These are phyloP conservation scores for Apis cerana DNA, from an alignment of 1,140 invertebrate species.

Conservation along the genomic window DNA sequence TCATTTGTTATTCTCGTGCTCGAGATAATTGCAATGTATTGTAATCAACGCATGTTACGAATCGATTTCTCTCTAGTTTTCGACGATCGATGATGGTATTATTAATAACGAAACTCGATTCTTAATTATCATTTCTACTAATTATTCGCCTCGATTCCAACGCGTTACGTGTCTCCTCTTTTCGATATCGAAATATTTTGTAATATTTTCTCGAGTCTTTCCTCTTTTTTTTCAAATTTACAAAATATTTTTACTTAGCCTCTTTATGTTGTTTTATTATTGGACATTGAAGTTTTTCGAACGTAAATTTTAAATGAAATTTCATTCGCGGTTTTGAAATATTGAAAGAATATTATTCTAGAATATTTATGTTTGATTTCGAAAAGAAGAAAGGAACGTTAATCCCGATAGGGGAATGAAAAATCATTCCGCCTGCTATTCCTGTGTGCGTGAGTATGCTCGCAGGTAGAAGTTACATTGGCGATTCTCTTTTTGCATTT, in stretches of 20 bases:
- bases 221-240: not conserved
- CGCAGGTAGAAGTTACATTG: conserved; percentile 29
- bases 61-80: conserved; percentile 24
- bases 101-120: not conserved
- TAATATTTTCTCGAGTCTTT: not conserved
- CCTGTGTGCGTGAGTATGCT: no score
- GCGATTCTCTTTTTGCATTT: conserved; percentile 16
- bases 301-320: not conserved
- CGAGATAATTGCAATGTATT: not conserved
- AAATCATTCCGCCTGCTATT: not conserved
- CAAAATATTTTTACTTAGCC: not conserved
- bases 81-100: not conserved
- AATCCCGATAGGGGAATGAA: not conserved
- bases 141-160: not conserved
- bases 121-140: conserved; percentile 30
- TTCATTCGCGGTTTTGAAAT: not conserved
- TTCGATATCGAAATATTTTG: not conserved
- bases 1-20: not conserved
- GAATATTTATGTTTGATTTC: conserved; percentile 10
- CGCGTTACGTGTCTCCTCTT: not conserved
- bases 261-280: not conserved
- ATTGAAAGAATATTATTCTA: conserved; percentile 31
- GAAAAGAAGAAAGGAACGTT: not conserved
- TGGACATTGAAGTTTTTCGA: not conserved
- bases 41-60: conserved; percentile 3